These are phyloP conservation scores for Sebastes minor DNA, from an alignment of 2,797 vertebrate species.

Conservation along the genomic window DNA sequence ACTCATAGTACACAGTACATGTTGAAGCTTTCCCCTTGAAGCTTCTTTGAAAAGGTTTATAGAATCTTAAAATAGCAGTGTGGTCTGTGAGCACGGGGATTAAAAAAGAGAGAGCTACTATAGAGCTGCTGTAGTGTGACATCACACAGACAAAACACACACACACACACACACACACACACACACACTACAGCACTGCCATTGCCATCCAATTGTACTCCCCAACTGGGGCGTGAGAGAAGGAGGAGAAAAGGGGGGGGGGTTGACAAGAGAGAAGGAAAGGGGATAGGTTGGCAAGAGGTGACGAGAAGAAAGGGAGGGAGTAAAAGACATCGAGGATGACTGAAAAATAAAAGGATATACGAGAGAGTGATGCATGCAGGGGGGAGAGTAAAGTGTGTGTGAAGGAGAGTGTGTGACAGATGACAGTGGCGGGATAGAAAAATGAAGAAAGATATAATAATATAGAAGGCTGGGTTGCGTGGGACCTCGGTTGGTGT, in stretches of 20 bases:
- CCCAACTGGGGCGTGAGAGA: constrained; percentile 79
- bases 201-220: constrained; percentile 72
- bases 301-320: constrained; percentile 57
- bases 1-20: constrained; percentile 34
- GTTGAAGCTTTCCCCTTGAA: constrained; percentile 64
- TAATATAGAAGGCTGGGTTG: constrained; percentile 7
- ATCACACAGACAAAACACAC: constrained; percentile 62
- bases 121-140: constrained; percentile 69
- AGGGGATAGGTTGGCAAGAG: constrained; percentile 61
- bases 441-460: constrained; percentile 21
- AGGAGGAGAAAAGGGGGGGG: constrained; percentile 53
- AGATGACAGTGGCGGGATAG: background rate
- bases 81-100: constrained; percentile 72
- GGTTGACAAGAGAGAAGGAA: constrained; percentile 45
- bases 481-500: background rate
- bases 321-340: constrained; percentile 33
- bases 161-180: constrained; percentile 7
- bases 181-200: constrained; percentile 43
- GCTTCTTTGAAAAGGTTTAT: constrained; percentile 77
- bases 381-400: background rate
- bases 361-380: constrained; percentile 25
- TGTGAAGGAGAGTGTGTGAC: background rate
- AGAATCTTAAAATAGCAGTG: constrained; percentile 81
- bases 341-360: constrained; percentile 40
- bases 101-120: constrained; percentile 73